These are phyloP conservation scores for Nerophis ophidion DNA, from an alignment of 2,113 vertebrate species.

Conservation along the genomic window DNA sequence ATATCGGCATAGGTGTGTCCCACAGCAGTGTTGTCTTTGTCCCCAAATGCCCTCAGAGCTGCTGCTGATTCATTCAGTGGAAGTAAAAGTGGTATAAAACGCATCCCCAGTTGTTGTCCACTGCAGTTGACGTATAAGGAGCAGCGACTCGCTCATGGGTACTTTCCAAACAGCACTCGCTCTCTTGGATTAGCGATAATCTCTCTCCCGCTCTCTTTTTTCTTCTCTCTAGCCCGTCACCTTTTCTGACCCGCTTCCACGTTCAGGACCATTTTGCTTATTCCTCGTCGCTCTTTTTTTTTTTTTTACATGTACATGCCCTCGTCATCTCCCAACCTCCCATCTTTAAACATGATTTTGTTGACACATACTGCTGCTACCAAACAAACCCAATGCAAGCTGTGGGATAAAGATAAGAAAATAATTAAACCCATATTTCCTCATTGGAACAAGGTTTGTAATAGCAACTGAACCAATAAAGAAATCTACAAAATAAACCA, in stretches of 20 bases:
- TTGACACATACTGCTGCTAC: too few relatives aligned
- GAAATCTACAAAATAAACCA: too few relatives aligned
- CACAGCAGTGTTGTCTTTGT: conserved; percentile 14
- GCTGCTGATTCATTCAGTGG: conserved; percentile 9
- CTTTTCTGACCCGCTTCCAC: conserved; percentile 4
- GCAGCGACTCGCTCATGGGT: conserved; percentile 31
- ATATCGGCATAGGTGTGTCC: conserved; percentile 11
- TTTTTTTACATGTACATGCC: neutral
- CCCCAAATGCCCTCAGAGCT: conserved; percentile 31
- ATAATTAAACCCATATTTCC: too few relatives aligned
- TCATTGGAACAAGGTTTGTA: too few relatives aligned
- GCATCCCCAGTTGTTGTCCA: conserved; percentile 6
- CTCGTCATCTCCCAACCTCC: conserved; percentile 17
- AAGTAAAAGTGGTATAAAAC: conserved; percentile 20
- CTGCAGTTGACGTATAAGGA: conserved; percentile 22
- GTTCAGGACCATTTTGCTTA: conserved; percentile 12
- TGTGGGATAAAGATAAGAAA: too few relatives aligned
- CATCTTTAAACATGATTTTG: too few relatives aligned
- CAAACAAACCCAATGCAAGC: too few relatives aligned
- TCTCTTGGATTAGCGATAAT: conserved; percentile 63
- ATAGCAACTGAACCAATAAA: too few relatives aligned
- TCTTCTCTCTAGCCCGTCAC: conserved; percentile 8
- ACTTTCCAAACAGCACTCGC: conserved; percentile 37
- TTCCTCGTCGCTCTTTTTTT: neutral
- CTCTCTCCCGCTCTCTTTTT: conserved; percentile 31